Evolutionary conservation across 2,113 vertebrate species (phyloP).

Genomic region (Oncorhynchus mykiss): DNA sequence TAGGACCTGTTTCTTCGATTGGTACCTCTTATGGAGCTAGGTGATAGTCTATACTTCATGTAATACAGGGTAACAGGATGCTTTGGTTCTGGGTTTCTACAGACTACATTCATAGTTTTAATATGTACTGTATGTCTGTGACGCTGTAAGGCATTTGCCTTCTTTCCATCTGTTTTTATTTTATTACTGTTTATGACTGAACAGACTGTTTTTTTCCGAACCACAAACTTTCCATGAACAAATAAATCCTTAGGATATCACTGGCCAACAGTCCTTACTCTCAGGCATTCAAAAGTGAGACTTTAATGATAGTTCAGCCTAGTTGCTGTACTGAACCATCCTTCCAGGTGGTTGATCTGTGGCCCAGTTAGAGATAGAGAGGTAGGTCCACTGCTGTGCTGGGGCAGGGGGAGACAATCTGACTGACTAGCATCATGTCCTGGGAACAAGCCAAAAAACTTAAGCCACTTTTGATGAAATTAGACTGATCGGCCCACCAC

Average conservation of each 20-base stretch:
- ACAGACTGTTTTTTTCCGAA: too few species aligned
- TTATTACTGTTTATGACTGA: not conserved
- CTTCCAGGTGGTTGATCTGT: constrained; percentile 49
- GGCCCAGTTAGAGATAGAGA: constrained; percentile 31
- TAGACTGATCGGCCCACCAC: constrained; percentile 55
- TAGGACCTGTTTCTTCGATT: constrained; percentile 29
- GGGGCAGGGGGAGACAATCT: constrained; percentile 66
- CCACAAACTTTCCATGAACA: too few species aligned
- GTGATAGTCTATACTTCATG: not conserved
- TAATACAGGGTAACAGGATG: not conserved
- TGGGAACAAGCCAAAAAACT: constrained; percentile 58
- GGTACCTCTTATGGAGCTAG: constrained; percentile 28
- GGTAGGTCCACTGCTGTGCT: constrained; percentile 52
- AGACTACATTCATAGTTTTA: not conserved
- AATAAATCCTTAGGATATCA: too few species aligned
- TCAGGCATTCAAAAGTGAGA: constrained; percentile 44
- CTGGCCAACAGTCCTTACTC: constrained; percentile 14
- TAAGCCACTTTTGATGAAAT: constrained; percentile 67
- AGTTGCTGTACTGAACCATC: constrained; percentile 24
- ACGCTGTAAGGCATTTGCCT: not conserved
- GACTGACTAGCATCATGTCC: constrained; percentile 50
- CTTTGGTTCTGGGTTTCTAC: constrained; percentile 3
- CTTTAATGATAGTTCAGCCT: constrained; percentile 44
- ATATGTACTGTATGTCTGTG: not conserved
- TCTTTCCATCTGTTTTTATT: not conserved